phyloP scores from a whole-genome alignment of 2,797 vertebrate genomes.

The Cynopterus sphinx region DNA sequence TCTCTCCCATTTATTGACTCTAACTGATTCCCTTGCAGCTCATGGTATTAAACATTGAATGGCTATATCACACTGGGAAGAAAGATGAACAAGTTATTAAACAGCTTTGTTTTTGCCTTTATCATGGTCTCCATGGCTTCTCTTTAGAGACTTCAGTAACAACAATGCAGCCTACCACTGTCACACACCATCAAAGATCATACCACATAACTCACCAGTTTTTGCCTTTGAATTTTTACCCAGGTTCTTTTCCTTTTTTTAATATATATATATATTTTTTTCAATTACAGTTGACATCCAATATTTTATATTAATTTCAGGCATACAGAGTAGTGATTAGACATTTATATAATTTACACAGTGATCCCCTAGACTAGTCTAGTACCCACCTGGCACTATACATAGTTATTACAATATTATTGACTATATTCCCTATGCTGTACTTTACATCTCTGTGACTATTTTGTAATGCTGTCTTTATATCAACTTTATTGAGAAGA shows the following conservation, averaged over 20 bases:
- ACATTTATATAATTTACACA: too few species aligned
- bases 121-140: neutral
- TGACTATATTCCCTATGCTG: too few species aligned
- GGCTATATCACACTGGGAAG: neutral
- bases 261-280: too few species aligned
- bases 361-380: too few species aligned
- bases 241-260: neutral
- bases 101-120: neutral
- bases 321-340: too few species aligned
- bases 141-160: neutral
- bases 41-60: neutral
- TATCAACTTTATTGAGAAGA: neutral
- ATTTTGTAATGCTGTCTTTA: too few species aligned
- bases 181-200: neutral
- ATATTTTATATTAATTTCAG: too few species aligned
- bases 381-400: too few species aligned
- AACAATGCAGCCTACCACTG: neutral
- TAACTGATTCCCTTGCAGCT: neutral
- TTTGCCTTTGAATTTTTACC: neutral
- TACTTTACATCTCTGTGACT: too few species aligned
- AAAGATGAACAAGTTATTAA: neutral
- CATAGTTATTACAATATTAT: too few species aligned
- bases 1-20: neutral
- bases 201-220: neutral
- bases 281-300: too few species aligned